Conservation (phyloP, 2,113 vertebrate genomes). For the Chlorocebus sabaeus region DNA sequence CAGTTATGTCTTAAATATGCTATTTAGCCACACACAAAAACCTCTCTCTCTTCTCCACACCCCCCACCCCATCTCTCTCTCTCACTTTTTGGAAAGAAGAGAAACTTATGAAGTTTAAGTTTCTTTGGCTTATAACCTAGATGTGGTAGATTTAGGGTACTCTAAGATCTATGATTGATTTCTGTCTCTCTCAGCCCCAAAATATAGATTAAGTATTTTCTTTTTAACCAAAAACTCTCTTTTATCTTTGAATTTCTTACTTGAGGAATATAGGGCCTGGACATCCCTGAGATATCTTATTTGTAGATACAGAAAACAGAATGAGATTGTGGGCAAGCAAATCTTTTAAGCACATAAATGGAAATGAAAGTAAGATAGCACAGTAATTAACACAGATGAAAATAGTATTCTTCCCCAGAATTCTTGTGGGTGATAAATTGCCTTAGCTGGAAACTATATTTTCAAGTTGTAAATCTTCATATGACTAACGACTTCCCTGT, state of each 20-base stretch:
- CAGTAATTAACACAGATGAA: slow-evolving; percentile 58
- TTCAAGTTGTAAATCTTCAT: slow-evolving; percentile 51
- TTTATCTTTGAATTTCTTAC: slow-evolving; percentile 39
- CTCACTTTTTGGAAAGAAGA: background rate
- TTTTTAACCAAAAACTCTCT: slow-evolving; percentile 23
- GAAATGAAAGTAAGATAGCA: slow-evolving; percentile 28
- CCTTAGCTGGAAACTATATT: slow-evolving; percentile 35
- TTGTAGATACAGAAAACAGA: slow-evolving; percentile 42
- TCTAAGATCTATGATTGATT: slow-evolving; percentile 11
- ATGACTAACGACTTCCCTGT: slow-evolving; percentile 25
- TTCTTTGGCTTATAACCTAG: background rate
- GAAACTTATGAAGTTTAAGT: background rate
- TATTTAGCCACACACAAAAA: slow-evolving; percentile 1
- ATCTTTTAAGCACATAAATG: background rate
- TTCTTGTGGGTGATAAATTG: slow-evolving; percentile 47
- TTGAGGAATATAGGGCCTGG: background rate
- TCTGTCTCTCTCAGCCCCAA: background rate
- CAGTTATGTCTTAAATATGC: background rate
- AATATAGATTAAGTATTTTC: background rate
- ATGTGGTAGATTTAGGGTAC: background rate
- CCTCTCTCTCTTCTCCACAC: background rate
- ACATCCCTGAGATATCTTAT: slow-evolving; percentile 29
- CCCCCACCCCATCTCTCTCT: no score
- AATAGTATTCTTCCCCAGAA: slow-evolving; percentile 41
- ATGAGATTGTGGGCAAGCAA: slow-evolving; percentile 41